Base-by-base conservation (phyloP, 2,888 invertebrate genomes). In the Hydraecia micacea region DNA sequence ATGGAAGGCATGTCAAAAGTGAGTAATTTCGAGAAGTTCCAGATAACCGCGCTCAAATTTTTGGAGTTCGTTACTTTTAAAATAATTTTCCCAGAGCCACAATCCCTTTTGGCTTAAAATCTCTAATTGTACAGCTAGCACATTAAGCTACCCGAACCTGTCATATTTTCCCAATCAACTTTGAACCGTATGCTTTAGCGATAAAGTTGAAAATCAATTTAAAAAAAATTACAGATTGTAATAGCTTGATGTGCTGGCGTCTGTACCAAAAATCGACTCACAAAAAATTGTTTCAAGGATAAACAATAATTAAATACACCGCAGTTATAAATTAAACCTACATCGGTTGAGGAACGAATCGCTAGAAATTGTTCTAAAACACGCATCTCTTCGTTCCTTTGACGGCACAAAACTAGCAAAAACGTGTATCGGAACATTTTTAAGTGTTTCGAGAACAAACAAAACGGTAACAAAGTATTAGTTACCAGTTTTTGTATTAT, bases 221-320 rank as follows among this genome's bases (percentile, higher is more conserved):
- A n/a, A n/a, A n/a, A n/a, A n/a, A n/a, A n/a, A n/a, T n/a, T n/a
- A n/a, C n/a, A n/a, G n/a, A n/a, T n/a, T n/a, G n/a, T n/a, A n/a
- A n/a, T n/a, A n/a, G n/a, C n/a, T n/a, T n/a, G n/a, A n/a, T n/a
- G n/a, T n/a, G n/a, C n/a, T n/a, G n/a, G n/a, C n/a, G n/a, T n/a
- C n/a, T n/a, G n/a, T n/a, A n/a, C n/a, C 69, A 79, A 63, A 75
- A 80, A 32, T 2, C 15, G 1, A 77, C 58, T 77, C 73, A 84
- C 81, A 73, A 70, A 77, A 82, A 89, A 85, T 77, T 68, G 78
- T 77, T 89, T 82, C 88, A 89, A 88, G 88, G 88, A 77, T 77
- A 85, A 84, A 80, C 79, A 80, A 58, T 75, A 71, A 79, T 79
- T 85, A 80, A 73, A 62, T 25, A 83, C 63, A 77, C 55, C 73